Percentiles rank a stretch among this genome's conserved stretches.
phyloP scores from a whole-genome alignment of 2,113 vertebrate genomes.

The Argyrosomus japonicus region DNA sequence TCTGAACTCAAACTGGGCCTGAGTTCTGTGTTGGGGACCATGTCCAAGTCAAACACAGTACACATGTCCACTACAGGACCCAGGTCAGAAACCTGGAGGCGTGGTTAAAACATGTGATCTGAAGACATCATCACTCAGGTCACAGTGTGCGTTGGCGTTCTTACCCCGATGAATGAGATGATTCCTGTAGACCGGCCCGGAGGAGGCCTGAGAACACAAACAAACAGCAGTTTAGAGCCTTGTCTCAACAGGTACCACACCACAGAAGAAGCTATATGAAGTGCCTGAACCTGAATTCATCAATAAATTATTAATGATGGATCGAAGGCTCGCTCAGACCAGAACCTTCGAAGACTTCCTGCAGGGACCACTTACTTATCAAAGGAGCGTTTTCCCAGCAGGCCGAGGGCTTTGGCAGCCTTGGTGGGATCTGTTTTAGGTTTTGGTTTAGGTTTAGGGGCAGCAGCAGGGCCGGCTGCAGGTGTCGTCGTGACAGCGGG shows the following conservation, averaged over 20 bases:
- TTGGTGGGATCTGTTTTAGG: conserved; percentile 8
- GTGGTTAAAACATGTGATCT: no score
- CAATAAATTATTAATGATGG: no score
- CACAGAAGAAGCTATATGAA: neutral
- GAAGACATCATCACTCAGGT: no score
- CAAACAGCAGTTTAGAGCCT: neutral
- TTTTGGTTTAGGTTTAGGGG: neutral
- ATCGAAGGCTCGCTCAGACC: neutral
- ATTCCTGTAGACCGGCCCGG: conserved; percentile 79
- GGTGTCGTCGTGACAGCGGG: rapidly evolving
- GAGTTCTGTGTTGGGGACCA: no score
- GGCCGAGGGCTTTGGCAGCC: conserved; percentile 24
- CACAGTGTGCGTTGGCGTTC: conserved; percentile 8
- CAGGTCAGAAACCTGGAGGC: no score
- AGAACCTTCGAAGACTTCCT: no score
- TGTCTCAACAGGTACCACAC: neutral
- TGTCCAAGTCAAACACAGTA: no score
- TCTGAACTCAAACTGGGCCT: no score
- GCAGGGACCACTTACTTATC: conserved; percentile 59
- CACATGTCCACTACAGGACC: no score
- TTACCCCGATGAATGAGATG: conserved; percentile 82
- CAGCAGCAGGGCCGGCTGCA: rapidly evolving
- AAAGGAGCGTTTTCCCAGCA: conserved; percentile 70
- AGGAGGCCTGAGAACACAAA: conserved; percentile 65
- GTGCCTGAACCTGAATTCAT: neutral